Conservation (phyloP, 2,888 invertebrate genomes). For the Hoplodrina blanda region DNA sequence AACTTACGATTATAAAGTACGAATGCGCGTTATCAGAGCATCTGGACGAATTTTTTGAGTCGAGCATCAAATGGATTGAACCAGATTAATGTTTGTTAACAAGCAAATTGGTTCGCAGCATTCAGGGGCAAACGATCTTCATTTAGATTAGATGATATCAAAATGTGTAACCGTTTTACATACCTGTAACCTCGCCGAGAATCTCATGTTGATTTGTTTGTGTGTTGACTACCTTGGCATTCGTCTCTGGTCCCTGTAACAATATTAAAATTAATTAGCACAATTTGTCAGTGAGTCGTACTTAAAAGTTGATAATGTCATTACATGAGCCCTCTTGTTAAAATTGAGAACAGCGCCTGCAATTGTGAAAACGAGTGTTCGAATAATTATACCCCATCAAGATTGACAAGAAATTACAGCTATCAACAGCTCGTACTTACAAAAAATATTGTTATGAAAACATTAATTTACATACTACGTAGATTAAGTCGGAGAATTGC, state of each 20-base stretch:
- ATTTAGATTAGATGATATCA: constrained; percentile 60
- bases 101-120: constrained; percentile 57
- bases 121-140: constrained; percentile 60
- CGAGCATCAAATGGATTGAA: constrained; percentile 70
- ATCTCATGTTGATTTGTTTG: constrained; percentile 75
- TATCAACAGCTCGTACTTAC: constrained; percentile 33
- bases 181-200: constrained; percentile 82
- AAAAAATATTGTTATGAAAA: too few species aligned
- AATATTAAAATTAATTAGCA: constrained; percentile 67
- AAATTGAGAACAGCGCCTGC: constrained; percentile 31
- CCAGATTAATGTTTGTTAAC: constrained; percentile 70
- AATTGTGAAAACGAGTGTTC: constrained; percentile 31
- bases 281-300: constrained; percentile 50
- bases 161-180: constrained; percentile 55
- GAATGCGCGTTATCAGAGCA: constrained; percentile 72
- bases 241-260: constrained; percentile 76
- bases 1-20: constrained; percentile 62
- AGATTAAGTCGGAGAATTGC: too few species aligned
- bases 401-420: constrained; percentile 40
- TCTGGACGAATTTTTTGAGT: constrained; percentile 81
- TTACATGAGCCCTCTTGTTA: constrained; percentile 21
- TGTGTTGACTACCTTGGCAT: constrained; percentile 75
- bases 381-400: constrained; percentile 56
- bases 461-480: too few species aligned
- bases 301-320: constrained; percentile 36